Evolutionary conservation across 2,888 invertebrate genomes (phyloP).

Genomic region (Aphodius granarius): DNA sequence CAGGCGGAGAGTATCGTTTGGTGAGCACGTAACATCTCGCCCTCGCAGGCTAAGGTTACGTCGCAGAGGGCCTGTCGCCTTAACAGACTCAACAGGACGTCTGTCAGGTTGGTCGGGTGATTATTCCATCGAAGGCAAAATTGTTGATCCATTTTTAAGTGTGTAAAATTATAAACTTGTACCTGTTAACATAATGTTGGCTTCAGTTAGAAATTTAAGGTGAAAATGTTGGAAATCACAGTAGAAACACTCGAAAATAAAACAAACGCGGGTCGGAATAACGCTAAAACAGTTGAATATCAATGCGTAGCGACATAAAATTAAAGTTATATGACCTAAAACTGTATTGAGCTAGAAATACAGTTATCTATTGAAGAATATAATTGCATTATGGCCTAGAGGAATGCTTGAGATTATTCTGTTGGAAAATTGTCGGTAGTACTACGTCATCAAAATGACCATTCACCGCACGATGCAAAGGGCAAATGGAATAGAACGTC

Average conservation of each 20-base stretch:
- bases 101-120: slow-evolving; percentile 88
- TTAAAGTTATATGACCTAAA: slow-evolving; percentile 54
- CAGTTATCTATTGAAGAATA: slow-evolving; percentile 46
- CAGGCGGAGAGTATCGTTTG: slow-evolving; percentile 92
- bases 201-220: background rate
- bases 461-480: slow-evolving; percentile 28
- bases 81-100: slow-evolving; percentile 83
- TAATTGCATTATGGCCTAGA: slow-evolving; percentile 29
- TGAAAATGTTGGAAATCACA: background rate
- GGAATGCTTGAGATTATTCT: slow-evolving; percentile 26
- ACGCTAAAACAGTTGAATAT: background rate
- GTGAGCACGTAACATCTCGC: slow-evolving; percentile 89
- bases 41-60: slow-evolving; percentile 90
- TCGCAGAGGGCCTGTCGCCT: slow-evolving; percentile 89
- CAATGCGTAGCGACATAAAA: slow-evolving; percentile 41
- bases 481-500: slow-evolving; percentile 24
- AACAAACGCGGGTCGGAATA: background rate
- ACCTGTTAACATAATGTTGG: slow-evolving; percentile 22
- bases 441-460: slow-evolving; percentile 29
- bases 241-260: background rate
- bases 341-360: slow-evolving; percentile 54
- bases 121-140: slow-evolving; percentile 95
- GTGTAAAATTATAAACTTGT: slow-evolving; percentile 18
- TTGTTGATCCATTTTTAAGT: slow-evolving; percentile 64
- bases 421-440: slow-evolving; percentile 21